Evolutionary conservation across 2,797 vertebrate species (phyloP), one percentile per base, ranked within the genome.

Genomic region (Urosaurus nigricauda): DNA sequence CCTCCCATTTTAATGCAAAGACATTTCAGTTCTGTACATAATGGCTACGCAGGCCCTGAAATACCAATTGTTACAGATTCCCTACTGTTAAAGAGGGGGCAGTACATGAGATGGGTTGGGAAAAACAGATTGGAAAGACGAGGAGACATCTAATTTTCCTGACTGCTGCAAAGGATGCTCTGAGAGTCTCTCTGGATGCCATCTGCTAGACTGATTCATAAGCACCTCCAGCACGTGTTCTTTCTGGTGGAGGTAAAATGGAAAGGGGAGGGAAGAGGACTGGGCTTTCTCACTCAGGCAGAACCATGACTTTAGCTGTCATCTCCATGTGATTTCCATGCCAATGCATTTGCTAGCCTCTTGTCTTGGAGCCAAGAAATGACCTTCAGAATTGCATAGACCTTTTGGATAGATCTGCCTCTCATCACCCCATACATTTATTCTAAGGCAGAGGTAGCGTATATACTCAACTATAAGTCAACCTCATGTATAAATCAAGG

Each of bases 181-280:
- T 24, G 19, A 53, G 86, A 91, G 84, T 13, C 51, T 16, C 79
- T 88, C 79, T 43, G 43, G 70, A 60, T 86, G 73, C 56, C 14
- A 43, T 63, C 58, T 43, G 80, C 14, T 82, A 82, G 79, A 35
- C 79, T 40, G 40, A 24, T 74, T 58, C 71, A 40, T 32, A 74
- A 74, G 40, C 83, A 74, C 71, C 51, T 58, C 83, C n/a, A 75
- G 13, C 53, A 17, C 40, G 53, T 12, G 17, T 14, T 26, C 4
- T 29, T 68, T 84, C 47, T 56, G 35, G 70, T 26, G 32, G 68
- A 84, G 5, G 19, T 26, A 53, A 35, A 5, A 5, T 16, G 35
- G 24, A 1, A n/a, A 1, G 26, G 40, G 40, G 26, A 35, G 19
- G 35, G 26, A 29, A 29, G 26, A 35, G 19, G 16, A 2, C 37